Evolutionary conservation across 2,888 invertebrate species (phyloP), one percentile per base, ranked within the genome.

Genomic region (Leucoma salicis): DNA sequence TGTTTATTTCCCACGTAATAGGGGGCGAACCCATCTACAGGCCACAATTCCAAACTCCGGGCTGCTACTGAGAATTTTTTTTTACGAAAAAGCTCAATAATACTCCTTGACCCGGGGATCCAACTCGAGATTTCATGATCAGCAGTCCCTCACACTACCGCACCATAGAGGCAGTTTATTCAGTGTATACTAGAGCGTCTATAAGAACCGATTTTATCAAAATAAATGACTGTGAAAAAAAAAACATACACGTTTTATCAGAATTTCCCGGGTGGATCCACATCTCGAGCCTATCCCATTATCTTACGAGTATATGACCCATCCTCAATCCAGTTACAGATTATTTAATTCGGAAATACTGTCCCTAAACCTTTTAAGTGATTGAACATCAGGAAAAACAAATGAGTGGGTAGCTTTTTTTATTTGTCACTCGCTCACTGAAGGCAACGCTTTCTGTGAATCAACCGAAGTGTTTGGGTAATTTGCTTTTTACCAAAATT

Each of bases 311-410:
- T 21, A 46, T 38, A 38, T 39, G 35, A 31, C 35, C 33, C 28
- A 36, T 35, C 15, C 41, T 31, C 31, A 34, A 44, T 53, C 37
- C 46, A 34, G 48, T 50, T 38, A 49, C 54, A 50, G 45, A 57
- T 48, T 55, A 35, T 55, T 57, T 55, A 57, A 60, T 60, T 53
- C 47, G 35, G 35, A 41, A 51, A 41, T 38, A 39, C 34, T 50
- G 45, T 44, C 46, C 12, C 38, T 29, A 45, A 49, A 56, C 49
- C 60, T 63, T 45, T 53, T 59, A 63, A 59, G 59, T 56, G 56
- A 61, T 61, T 61, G 53, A 49, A 56, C 42, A 46, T 45, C 36
- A 42, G 44, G 41, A 39, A 29, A 62, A 58, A 62, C 56, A 62
- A 58, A 60, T 60, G 59, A 50, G 35, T 46, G 35, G 35, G 49